Percentiles rank a stretch among this genome's conserved stretches.
Evolutionary conservation across 2,797 vertebrate genomes (phyloP).

Genomic region (Argyrosomus regius): DNA sequence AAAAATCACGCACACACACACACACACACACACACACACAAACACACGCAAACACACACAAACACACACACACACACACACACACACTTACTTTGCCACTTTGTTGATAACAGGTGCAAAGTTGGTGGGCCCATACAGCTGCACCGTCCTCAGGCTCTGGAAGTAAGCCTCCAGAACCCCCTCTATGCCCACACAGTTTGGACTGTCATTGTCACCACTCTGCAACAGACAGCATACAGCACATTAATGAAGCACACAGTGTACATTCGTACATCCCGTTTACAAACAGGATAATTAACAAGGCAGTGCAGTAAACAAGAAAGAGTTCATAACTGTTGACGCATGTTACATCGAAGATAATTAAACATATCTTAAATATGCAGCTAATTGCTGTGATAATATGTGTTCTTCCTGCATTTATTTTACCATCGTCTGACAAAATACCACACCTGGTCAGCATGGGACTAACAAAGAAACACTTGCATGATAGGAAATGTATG

Average conservation of each 20-base stretch:
- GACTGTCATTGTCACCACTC: slow-evolving; percentile 91
- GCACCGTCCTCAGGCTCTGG: slow-evolving; percentile 93
- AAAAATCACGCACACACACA: neutral
- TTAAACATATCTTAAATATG: neutral
- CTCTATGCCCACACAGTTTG: slow-evolving; percentile 95
- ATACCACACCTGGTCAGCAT: too few relatives aligned
- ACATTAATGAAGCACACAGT: neutral
- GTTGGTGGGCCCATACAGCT: slow-evolving; percentile 98
- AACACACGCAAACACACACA: neutral
- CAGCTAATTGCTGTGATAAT: neutral
- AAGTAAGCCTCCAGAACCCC: slow-evolving; percentile 97
- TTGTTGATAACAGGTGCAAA: slow-evolving; percentile 97
- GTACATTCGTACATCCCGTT: neutral
- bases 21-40: neutral
- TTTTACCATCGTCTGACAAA: neutral
- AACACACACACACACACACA: neutral
- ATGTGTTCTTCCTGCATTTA: neutral
- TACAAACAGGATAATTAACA: neutral
- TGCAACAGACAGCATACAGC: slow-evolving; percentile 67
- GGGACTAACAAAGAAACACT: too few relatives aligned
- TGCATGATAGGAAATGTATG: neutral
- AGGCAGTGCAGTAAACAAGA: neutral
- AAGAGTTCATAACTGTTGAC: neutral
- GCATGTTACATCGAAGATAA: neutral
- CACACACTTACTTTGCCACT: slow-evolving; percentile 91